Base-by-base conservation (phyloP, 1,140 invertebrate genomes). In the Nylanderia fulva region DNA sequence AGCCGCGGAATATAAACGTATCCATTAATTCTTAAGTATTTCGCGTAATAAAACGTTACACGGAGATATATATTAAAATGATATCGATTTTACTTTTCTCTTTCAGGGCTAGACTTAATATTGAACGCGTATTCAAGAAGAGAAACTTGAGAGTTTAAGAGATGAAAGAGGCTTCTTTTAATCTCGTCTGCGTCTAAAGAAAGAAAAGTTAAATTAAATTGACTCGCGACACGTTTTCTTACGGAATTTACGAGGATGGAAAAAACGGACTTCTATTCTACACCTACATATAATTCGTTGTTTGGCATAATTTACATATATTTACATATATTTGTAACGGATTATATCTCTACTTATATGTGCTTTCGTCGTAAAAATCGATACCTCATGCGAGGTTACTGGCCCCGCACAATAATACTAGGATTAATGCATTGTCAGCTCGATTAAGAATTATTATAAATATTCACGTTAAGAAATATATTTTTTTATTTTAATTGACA, bases 361-460 rank as follows among this genome's bases (percentile, higher is more conserved):
- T 21, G 39, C 64, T 69, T 58, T 24, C 66, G 36, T 24, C 54
- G 24, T 29, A 58, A 82, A 69, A 82, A 82, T 82, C 77, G 42
- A 82, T 82, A 82, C n/a, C 4, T 82, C 13, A 4, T 9, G 52
- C 52, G 77, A 45, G 52, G 66, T 71, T 71, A 33, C 71, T 82
- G n/a, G 77, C 36, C 39, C 74, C 36, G 74, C 15, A 71, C 27
- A 36, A 60, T 82, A 71, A 71, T 48, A 33, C 66, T 27, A n/a
- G 76, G 21, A 68, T 58, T 69, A 71, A 56, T 45, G 29, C 45
- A 66, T 6, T 15, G 64, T 58, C 52, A 82, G 0, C 36, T 82
- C 72, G 18, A 42, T 58, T 82, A 60, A 1, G 21, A 21, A 36
- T 7, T 54, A 18, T 42, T 11, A 15, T 42, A 58, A 48, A 48